Percentiles rank a stretch among this genome's conserved stretches.
These are phyloP conservation scores for Colletes collaris DNA, from an alignment of 2,888 invertebrate species.

Conservation along the genomic window DNA sequence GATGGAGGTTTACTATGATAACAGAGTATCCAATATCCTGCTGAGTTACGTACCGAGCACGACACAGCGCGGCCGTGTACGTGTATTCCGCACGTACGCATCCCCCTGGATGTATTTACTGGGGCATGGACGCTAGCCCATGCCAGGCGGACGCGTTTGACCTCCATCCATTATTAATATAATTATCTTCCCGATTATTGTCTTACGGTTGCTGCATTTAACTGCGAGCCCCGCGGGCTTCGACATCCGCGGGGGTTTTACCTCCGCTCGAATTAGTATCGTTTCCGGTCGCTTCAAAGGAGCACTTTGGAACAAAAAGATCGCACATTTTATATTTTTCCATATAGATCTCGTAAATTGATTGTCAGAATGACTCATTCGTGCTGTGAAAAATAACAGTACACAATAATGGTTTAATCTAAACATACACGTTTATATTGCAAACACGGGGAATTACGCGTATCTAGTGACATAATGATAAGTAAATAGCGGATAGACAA, in stretches of 20 bases:
- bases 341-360: no score
- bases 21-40: slow-evolving; percentile 71
- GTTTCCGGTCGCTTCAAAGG: background rate
- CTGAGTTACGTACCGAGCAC: slow-evolving; percentile 63
- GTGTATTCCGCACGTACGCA: slow-evolving; percentile 39
- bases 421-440: no score
- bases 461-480: no score
- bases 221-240: slow-evolving; percentile 7
- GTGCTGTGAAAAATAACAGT: no score
- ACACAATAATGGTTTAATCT: no score
- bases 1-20: slow-evolving; percentile 72
- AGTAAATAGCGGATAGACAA: no score
- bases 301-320: no score
- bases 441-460: no score
- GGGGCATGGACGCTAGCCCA: slow-evolving; percentile 31
- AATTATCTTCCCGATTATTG: slow-evolving; percentile 61
- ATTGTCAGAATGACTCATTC: no score
- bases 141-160: slow-evolving; percentile 47
- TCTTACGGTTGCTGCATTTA: slow-evolving; percentile 57
- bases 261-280: slow-evolving; percentile 4
- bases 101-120: slow-evolving; percentile 43
- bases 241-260: slow-evolving; percentile 26
- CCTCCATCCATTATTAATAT: slow-evolving; percentile 65
- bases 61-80: slow-evolving; percentile 33
- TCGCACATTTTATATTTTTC: no score